Base-by-base conservation (phyloP, 2,113 vertebrate species). In the Zosterops borbonicus region DNA sequence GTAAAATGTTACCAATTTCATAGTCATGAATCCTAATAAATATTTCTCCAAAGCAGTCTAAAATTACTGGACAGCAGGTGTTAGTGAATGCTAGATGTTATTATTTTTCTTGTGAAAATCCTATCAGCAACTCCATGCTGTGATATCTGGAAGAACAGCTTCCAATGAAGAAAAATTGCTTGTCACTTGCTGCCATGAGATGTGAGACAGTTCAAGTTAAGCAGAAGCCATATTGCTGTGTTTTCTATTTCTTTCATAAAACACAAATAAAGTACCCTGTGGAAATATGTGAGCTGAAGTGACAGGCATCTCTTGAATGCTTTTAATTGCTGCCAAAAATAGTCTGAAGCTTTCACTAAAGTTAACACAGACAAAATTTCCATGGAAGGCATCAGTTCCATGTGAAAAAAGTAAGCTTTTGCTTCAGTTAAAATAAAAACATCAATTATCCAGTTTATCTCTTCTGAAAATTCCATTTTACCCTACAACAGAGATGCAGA, bases 301-400 rank as follows among this genome's bases (percentile, higher is more conserved):
- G 95, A 95, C 90, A 96, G 82, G 94, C 94, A 64, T 83, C 85
- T 94, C 81, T 65, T 95, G 92, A 94, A 96, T 96, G 92, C 83
- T 95, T 96, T 96, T 94, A 96, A 96, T 96, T 95, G 86, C 94
- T 92, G 93, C 95, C 95, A 94, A 68, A 95, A 94, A 96, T 94
- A 97, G 87, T 33, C 84, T 35, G 76, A 92, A 75, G 93, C 90
- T 64, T 93, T 92, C 76, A 83, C 73, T 52, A 50, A 90, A 97
- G 92, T 94, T 89, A 95, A 93, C 37, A 78, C 42, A 71, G 92
- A 75, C 63, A 83, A 89, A 70, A 95, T 83, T 93, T 95, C 83
- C 91, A 86, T 41, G 68, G 87, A 71, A 96, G 93, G 44, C 81
- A 91, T 89, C 89, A 46, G 69, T 44, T 79, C 53, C 55, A 24